Evolutionary conservation across 2,113 vertebrate species (phyloP).

Genomic region (Pheucticus melanocephalus): DNA sequence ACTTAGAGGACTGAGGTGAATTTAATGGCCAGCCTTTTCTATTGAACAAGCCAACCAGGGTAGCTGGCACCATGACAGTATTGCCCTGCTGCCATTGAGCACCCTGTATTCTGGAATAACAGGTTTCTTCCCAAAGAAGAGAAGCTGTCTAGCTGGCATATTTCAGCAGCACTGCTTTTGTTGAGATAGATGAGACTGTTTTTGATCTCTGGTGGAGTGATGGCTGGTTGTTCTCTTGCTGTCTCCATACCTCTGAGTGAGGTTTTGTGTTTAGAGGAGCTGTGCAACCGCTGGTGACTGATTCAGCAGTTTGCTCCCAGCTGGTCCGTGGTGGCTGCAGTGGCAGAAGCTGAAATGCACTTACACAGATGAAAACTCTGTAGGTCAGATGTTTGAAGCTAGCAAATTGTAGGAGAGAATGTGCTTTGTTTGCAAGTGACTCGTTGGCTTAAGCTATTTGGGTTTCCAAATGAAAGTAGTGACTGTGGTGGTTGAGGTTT

Average conservation of each 20-base stretch:
- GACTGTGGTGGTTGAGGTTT: neutral
- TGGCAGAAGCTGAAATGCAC: neutral
- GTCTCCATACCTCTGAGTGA: neutral
- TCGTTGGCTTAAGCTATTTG: neutral
- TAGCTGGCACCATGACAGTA: neutral
- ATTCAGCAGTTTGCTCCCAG: slow-evolving; percentile 21
- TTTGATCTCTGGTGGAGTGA: neutral
- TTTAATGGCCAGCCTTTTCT: neutral
- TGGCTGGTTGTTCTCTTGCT: neutral
- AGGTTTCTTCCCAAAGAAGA: neutral
- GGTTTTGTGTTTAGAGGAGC: neutral
- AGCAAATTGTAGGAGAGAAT: slow-evolving; percentile 44
- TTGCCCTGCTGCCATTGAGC: neutral
- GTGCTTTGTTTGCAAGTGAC: slow-evolving; percentile 36
- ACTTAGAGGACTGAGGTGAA: neutral
- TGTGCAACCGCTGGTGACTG: neutral
- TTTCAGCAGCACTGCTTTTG: neutral
- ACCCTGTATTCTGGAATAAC: neutral
- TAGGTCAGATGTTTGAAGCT: slow-evolving; percentile 15
- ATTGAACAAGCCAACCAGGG: neutral
- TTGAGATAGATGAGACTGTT: rapidly evolving
- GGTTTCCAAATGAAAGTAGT: slow-evolving; percentile 27
- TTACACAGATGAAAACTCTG: neutral
- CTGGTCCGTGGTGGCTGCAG: neutral
- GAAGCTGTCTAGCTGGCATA: neutral